These are phyloP conservation scores for Rotaria socialis DNA, from an alignment of 2,888 invertebrate species.

Conservation along the genomic window DNA sequence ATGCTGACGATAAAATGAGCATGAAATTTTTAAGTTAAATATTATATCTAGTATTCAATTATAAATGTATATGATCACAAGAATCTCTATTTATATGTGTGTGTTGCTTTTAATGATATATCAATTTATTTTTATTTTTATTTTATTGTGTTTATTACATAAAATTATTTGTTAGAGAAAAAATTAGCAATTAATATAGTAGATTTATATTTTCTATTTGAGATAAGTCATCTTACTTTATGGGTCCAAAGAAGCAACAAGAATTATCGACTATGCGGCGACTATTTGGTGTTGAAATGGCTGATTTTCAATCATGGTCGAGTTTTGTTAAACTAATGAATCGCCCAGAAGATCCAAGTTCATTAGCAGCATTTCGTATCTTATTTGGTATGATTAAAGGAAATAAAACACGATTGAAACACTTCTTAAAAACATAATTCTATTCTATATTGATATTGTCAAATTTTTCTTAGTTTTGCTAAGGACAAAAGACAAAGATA, in stretches of 20 bases:
- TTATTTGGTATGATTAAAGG: constrained; percentile 70
- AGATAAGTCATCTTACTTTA: not conserved
- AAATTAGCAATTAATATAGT: not conserved
- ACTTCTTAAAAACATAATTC: too few species aligned
- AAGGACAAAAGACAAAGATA: not conserved
- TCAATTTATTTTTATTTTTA: not conserved
- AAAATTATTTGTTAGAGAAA: not conserved
- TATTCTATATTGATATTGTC: not conserved
- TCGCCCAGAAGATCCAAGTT: constrained; percentile 67
- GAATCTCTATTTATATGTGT: not conserved
- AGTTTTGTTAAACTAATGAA: constrained; percentile 82
- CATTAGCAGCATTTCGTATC: constrained; percentile 73
- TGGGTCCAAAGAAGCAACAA: not conserved
- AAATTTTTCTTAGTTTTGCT: not conserved
- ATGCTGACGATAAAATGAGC: constrained; percentile 47
- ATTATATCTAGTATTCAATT: not conserved
- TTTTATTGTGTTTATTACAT: not conserved
- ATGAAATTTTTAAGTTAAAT: constrained; percentile 46
- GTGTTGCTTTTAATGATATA: not conserved
- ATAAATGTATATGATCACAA: not conserved
- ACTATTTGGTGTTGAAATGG: constrained; percentile 50
- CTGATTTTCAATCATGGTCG: constrained; percentile 49
- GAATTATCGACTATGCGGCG: not conserved
- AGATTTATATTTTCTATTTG: not conserved
- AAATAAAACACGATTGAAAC: not conserved